Evolutionary conservation across 1,140 invertebrate genomes (phyloP), one percentile per base, ranked within the genome.

Genomic region (Atta texana): DNA sequence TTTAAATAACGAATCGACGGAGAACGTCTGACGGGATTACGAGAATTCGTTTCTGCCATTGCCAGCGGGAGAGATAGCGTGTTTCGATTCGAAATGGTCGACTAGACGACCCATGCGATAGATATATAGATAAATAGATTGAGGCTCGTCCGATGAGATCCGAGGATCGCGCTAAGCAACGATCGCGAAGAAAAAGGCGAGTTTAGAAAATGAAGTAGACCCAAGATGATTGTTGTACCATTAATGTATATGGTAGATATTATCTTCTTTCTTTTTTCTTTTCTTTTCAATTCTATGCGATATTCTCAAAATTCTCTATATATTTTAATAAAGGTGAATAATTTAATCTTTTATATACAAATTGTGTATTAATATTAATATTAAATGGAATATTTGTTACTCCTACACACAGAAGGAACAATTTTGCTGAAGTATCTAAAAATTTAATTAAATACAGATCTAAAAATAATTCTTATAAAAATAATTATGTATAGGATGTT

Each of bases 21-120:
- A 59, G 63, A 74, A 85, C 84, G 87, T 69, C 88, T 88, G 87
- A 91, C 90, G 89, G 89, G 89, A 93, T 93, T 93, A 92, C 88
- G 88, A 86, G 82, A 88, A 89, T 90, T 92, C 91, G 91, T 93
- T 93, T 91, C 91, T 92, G 89, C 81, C 90, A 90, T 92, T 91
- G 87, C 85, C 74, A 53, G 44, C 53, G 39, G 68, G 68, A 89
- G 88, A 90, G 90, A 91, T 91, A 90, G 82, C 81, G 75, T 91
- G 87, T 92, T 92, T 92, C 93, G 91, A 92, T 93, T 87, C 91
- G 44, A 69, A 55, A 69, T 78, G 72, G 51, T 18, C 69, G 66
- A 76, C 86, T 69, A 72, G 44, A n/a, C 66, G 57, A 63, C 68
- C 59, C 49, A 31, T 55, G 28, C 34, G 44, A 75, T 75, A 76